Conservation (phyloP, 1,140 invertebrate species). For the Ylistrum balloti region DNA sequence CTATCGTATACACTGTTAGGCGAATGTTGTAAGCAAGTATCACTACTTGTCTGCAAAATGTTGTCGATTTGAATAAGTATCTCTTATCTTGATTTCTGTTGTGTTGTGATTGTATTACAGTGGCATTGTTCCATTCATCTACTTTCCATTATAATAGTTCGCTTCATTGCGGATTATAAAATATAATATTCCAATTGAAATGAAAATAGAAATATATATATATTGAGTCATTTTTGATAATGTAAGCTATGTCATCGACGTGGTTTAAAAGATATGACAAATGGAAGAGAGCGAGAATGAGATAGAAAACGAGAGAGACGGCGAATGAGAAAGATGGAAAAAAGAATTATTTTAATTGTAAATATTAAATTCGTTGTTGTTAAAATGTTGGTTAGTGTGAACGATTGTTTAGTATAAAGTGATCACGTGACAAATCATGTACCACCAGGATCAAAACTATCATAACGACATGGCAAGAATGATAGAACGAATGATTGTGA, state of each 20-base stretch:
- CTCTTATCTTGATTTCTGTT: neutral
- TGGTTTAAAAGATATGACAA: neutral
- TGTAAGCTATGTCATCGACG: neutral
- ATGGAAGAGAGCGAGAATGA: neutral
- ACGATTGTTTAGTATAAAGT: neutral
- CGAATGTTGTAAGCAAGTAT: neutral
- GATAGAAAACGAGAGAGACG: neutral
- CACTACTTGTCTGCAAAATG: neutral
- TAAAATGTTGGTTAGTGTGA: neutral
- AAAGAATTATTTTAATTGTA: constrained; percentile 9
- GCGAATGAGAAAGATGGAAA: neutral
- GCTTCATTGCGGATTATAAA: neutral
- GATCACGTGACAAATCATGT: neutral
- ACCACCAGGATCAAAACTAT: neutral
- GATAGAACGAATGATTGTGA: constrained; percentile 41
- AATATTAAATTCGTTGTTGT: neutral
- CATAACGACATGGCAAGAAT: neutral
- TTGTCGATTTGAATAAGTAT: neutral
- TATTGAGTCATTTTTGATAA: constrained; percentile 24
- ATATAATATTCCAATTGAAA: constrained; percentile 30
- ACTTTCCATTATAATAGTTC: constrained; percentile 39
- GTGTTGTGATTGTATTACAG: neutral
- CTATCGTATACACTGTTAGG: neutral
- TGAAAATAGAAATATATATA: constrained; percentile 37
- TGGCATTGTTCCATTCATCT: neutral